phyloP scores from a whole-genome alignment of 1,140 invertebrate genomes.

The Psilanteris sp. region DNA sequence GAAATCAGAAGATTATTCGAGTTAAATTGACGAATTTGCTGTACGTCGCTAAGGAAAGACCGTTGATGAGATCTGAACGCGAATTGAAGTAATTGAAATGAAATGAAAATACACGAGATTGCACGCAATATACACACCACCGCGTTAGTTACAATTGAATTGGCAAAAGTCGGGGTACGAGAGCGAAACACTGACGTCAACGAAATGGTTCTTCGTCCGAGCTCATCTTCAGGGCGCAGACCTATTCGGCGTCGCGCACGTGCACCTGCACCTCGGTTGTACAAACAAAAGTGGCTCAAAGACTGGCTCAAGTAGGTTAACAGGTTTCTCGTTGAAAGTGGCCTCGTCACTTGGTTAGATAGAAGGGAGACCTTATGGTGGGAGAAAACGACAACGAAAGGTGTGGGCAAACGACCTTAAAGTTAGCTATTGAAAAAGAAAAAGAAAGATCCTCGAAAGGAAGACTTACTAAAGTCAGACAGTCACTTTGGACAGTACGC shows the following conservation, averaged over 20 bases:
- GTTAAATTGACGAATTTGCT: no score
- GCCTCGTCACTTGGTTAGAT: constrained; percentile 63
- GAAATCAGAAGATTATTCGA: no score
- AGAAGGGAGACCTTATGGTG: constrained; percentile 58
- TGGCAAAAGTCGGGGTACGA: constrained; percentile 18
- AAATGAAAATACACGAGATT: constrained; percentile 4
- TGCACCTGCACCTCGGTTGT: constrained; percentile 62
- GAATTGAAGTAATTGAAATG: background rate
- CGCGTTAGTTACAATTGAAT: background rate
- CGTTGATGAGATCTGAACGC: no score
- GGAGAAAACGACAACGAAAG: constrained; percentile 63
- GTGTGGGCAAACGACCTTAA: constrained; percentile 66
- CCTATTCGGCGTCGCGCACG: constrained; percentile 41
- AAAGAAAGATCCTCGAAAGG: constrained; percentile 50
- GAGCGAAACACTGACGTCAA: constrained; percentile 37
- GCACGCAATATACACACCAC: constrained; percentile 28
- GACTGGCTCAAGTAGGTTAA: constrained; percentile 78
- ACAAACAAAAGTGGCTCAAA: constrained; percentile 70
- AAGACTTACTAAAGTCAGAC: no score
- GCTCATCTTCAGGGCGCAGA: constrained; percentile 46
- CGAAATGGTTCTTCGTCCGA: constrained; percentile 43
- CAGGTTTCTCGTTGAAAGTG: constrained; percentile 76
- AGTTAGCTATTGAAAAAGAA: constrained; percentile 47
- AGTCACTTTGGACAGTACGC: no score
- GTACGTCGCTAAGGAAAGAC: no score